These are phyloP conservation scores for Drosophila miranda DNA, from an alignment of 1,140 invertebrate genomes.

Conservation along the genomic window DNA sequence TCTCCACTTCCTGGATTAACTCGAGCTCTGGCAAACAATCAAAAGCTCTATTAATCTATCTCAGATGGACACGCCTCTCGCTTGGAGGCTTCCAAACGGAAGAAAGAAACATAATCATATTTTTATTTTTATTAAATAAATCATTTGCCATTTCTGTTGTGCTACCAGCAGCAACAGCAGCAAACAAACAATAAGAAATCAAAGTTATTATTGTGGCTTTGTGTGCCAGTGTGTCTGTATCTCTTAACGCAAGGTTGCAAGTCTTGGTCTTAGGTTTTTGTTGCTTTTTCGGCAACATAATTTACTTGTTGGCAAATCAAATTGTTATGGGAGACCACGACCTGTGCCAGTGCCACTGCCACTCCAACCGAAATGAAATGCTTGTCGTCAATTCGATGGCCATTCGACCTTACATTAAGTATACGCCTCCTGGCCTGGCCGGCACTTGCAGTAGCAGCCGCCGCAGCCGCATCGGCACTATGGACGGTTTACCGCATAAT, in stretches of 20 bases:
- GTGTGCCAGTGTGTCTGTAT: constrained; percentile 63
- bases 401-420: constrained; percentile 71
- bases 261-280: constrained; percentile 26
- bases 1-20: constrained; percentile 62
- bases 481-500: constrained; percentile 45
- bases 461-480: not conserved
- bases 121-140: constrained; percentile 70
- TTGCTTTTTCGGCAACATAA: constrained; percentile 53
- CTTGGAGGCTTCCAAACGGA: constrained; percentile 58
- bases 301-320: constrained; percentile 79
- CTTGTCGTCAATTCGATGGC: constrained; percentile 74
- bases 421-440: constrained; percentile 55
- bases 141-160: constrained; percentile 60
- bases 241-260: constrained; percentile 72
- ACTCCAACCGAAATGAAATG: constrained; percentile 62
- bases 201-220: constrained; percentile 43
- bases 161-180: constrained; percentile 27
- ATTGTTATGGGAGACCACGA: constrained; percentile 36
- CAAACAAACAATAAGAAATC: constrained; percentile 47
- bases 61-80: constrained; percentile 61
- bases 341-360: constrained; percentile 14
- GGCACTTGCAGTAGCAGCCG: not conserved
- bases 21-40: constrained; percentile 28
- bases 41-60: constrained; percentile 57
- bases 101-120: constrained; percentile 58